Evolutionary conservation across 53 echinoderm and acorn worm genomes (phyloP).

Genomic region (Mesocentrotus franciscanus): DNA sequence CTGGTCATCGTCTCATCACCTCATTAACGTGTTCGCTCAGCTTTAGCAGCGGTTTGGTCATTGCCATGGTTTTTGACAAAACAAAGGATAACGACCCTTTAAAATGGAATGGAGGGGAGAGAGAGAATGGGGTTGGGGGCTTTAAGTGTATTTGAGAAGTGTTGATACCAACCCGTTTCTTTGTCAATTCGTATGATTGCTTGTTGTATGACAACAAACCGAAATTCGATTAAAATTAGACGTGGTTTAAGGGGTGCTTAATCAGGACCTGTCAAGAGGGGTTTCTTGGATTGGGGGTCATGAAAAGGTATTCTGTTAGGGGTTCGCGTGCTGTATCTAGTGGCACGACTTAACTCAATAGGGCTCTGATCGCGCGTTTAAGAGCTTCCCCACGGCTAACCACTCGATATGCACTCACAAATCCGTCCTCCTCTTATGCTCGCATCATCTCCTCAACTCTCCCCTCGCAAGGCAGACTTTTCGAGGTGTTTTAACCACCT

Average conservation of each 20-base stretch:
- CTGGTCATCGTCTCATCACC: slow-evolving; percentile 10
- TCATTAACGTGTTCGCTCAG: slow-evolving; percentile 41
- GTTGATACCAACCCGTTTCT: slow-evolving; percentile 32
- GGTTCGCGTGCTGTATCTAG: slow-evolving; percentile 58
- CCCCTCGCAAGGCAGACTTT: slow-evolving; percentile 53
- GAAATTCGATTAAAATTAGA: slow-evolving; percentile 63
- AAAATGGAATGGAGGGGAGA: neutral
- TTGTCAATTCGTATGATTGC: slow-evolving; percentile 60
- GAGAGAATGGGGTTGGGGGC: neutral
- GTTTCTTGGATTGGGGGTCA: slow-evolving; percentile 12
- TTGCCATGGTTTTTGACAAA: slow-evolving; percentile 5
- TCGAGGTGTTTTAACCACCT: slow-evolving; percentile 70
- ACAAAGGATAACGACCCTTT: slow-evolving; percentile 49
- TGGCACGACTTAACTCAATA: slow-evolving; percentile 61
- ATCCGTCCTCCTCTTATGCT: slow-evolving; percentile 51
- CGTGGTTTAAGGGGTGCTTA: slow-evolving; percentile 47
- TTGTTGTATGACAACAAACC: slow-evolving; percentile 49
- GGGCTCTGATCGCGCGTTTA: slow-evolving; percentile 63
- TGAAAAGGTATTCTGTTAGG: slow-evolving; percentile 5
- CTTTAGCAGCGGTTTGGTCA: neutral
- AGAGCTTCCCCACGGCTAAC: slow-evolving; percentile 37
- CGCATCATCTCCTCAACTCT: slow-evolving; percentile 22
- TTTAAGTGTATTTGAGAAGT: slow-evolving; percentile 4
- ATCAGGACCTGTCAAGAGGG: slow-evolving; percentile 52
- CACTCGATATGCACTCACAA: slow-evolving; percentile 32